phyloP scores from a whole-genome alignment of 2,888 invertebrate species.

The Furcula furcula region DNA sequence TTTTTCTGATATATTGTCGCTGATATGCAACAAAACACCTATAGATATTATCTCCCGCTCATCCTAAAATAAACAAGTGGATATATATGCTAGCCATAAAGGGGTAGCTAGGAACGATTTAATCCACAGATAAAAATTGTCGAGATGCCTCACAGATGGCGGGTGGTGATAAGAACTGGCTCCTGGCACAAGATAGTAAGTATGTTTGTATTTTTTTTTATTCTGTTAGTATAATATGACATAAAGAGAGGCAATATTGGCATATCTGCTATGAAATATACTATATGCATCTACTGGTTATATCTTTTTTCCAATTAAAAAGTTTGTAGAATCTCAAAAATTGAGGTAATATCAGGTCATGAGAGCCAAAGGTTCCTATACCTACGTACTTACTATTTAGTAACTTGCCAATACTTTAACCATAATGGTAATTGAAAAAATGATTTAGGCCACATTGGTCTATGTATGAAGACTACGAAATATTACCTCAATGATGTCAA shows the following conservation, averaged over 20 bases:
- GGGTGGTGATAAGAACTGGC: conserved; percentile 46
- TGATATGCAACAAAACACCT: conserved; percentile 40
- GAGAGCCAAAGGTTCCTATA: no score
- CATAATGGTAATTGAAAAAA: no score
- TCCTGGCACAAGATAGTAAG: conserved; percentile 22
- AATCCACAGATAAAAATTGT: conserved; percentile 74
- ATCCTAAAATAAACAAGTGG: conserved; percentile 57
- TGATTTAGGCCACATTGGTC: no score
- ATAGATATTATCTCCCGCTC: conserved; percentile 47
- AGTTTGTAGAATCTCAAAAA: no score
- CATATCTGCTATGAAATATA: no score
- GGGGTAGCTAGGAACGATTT: conserved; percentile 72
- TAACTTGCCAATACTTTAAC: no score
- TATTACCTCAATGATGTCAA: no score
- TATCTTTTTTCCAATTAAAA: no score
- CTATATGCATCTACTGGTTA: no score
- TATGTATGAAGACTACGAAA: no score
- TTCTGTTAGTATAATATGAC: conserved; percentile 11
- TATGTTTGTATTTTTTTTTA: conserved; percentile 11
- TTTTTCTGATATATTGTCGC: conserved; percentile 25
- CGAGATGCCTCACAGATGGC: conserved; percentile 57
- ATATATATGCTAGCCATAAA: conserved; percentile 58
- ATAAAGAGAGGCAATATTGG: conserved; percentile 10
- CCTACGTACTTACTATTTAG: no score
- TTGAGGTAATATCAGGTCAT: no score